A percentile compares a stretch with the other conserved stretches of the same genome.
phyloP scores from a whole-genome alignment of 1,140 invertebrate genomes.

The Chymomyza costata region DNA sequence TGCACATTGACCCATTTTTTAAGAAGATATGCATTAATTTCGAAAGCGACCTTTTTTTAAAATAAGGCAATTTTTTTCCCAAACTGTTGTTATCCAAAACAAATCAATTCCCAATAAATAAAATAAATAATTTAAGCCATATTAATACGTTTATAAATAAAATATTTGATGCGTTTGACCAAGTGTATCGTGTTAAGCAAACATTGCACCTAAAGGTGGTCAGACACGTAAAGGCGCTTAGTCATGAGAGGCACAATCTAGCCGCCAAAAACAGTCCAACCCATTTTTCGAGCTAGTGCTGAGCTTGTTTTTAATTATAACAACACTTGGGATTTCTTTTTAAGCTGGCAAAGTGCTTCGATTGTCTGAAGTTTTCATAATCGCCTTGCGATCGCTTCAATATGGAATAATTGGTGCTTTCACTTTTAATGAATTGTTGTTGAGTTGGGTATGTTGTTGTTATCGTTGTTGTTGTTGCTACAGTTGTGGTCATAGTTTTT shows the following conservation, averaged over 20 bases:
- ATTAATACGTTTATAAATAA: no score
- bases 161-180: slow-evolving; percentile 38
- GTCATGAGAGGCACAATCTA: slow-evolving; percentile 29
- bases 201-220: slow-evolving; percentile 45
- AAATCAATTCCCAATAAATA: no score
- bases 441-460: not conserved
- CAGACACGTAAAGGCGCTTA: slow-evolving; percentile 22
- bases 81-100: no score
- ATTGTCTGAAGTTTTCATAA: slow-evolving; percentile 56
- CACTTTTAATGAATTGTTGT: slow-evolving; percentile 67
- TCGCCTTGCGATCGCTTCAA: slow-evolving; percentile 56
- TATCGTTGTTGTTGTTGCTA: slow-evolving; percentile 6
- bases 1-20: no score
- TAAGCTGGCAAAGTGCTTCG: slow-evolving; percentile 48
- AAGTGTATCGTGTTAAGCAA: slow-evolving; percentile 66
- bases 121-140: no score
- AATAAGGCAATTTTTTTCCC: no score
- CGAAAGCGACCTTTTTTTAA: no score
- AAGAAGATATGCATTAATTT: no score
- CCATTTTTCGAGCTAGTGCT: slow-evolving; percentile 22
- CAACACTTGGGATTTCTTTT: no score
- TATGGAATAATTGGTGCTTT: slow-evolving; percentile 71
- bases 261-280: slow-evolving; percentile 38
- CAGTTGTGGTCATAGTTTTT: no score
- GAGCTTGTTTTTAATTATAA: slow-evolving; percentile 24